phyloP scores from a whole-genome alignment of 2,888 invertebrate genomes.

The Callinectes sapidus region DNA sequence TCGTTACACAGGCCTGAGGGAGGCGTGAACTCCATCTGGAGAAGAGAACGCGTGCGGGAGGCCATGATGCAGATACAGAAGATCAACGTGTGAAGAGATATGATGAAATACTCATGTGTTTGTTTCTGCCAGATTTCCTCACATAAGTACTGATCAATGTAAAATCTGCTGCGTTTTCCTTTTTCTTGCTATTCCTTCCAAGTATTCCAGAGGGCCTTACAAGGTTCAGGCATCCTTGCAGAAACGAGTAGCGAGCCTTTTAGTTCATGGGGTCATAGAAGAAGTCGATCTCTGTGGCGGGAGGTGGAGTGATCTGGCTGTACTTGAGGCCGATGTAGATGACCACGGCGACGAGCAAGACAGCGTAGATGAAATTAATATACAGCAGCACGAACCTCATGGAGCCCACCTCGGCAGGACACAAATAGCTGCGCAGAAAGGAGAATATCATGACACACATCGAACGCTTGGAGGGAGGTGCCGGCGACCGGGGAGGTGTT shows the following conservation, averaged over 20 bases:
- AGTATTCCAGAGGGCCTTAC: background rate
- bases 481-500: background rate
- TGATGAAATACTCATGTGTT: background rate
- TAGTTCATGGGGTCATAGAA: constrained; percentile 46
- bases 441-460: background rate
- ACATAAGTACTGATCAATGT: background rate
- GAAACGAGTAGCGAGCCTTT: background rate
- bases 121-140: background rate
- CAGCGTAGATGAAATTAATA: constrained; percentile 56
- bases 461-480: background rate
- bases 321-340: constrained; percentile 53
- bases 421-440: constrained; percentile 45
- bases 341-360: constrained; percentile 47
- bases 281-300: constrained; percentile 39
- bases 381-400: constrained; percentile 44
- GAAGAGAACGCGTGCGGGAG: constrained; percentile 1
- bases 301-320: constrained; percentile 43
- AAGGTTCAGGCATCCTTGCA: background rate
- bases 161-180: background rate
- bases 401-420: constrained; percentile 55
- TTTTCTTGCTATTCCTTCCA: background rate
- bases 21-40: constrained; percentile 51
- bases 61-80: background rate
- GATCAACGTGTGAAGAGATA: background rate
- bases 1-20: constrained; percentile 49